Evolutionary conservation across 1,140 invertebrate genomes (phyloP), one percentile per base, ranked within the genome.

Genomic region (Heliothis subflexa): DNA sequence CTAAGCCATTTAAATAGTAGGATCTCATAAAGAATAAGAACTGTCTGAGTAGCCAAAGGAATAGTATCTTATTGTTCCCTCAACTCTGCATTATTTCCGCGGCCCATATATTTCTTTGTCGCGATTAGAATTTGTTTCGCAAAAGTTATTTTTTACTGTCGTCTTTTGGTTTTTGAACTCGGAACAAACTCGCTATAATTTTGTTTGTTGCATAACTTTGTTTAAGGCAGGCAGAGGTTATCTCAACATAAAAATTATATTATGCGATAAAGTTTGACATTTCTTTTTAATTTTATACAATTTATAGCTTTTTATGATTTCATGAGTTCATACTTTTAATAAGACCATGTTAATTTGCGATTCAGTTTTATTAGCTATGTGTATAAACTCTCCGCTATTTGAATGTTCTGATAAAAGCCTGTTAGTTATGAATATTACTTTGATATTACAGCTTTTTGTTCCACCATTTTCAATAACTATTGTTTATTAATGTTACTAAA

Each of bases 81-180:
- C 57, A 12, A 13, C 14, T 61, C 57, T 12, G 14, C 16, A 18
- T 55, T 61, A 61, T 61, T n/a, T 14, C 57, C 25, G 12, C 50
- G 25, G 12, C 57, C 57, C 57, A 61, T 61, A 61, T 61, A 55
- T 55, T 28, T 61, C 25, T 61, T 61, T 59, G 2, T n/a, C 3
- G 25, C 57, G 57, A 61, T 61, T 61, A 61, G 57, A 33, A 61
- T 61, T 61, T 61, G 57, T 61, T 61, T 61, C 57, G 57, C 57
- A 7, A 55, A 25, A 12, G 57, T 28, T 61, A 5, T 25, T 61
- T 33, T 61, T 21, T 57, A 61, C 11, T 3, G 21, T 28, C 3
- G 25, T 3, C 25, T 4, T 61, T 61, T 61, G 21, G 18, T 61
- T 61, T 61, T 55, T 61, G 28, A 61, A 61, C 4, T 5, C 28